Percentiles rank a stretch among this genome's conserved stretches.
These are phyloP conservation scores for Drosophila murphyi DNA, from an alignment of 1,140 invertebrate genomes.

Conservation along the genomic window DNA sequence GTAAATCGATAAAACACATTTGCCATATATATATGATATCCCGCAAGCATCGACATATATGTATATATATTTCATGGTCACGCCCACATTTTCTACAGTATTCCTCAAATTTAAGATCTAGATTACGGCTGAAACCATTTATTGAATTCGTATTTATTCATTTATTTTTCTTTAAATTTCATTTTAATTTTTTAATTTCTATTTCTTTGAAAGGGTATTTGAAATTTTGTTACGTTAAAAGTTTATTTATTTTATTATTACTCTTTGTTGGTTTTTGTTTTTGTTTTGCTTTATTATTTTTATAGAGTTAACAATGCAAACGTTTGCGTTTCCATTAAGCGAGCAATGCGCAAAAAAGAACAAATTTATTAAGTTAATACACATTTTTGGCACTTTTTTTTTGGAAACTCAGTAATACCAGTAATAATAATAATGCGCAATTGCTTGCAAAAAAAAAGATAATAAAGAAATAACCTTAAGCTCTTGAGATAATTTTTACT, in stretches of 20 bases:
- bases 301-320: conserved; percentile 53
- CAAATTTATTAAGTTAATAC: conserved; percentile 43
- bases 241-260: conserved; percentile 15
- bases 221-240: not conserved
- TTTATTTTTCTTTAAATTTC: no score
- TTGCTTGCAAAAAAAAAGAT: conserved; percentile 37
- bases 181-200: no score
- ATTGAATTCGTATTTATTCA: no score
- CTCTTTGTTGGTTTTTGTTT: conserved; percentile 27
- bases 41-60: no score
- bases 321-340: conserved; percentile 61
- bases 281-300: conserved; percentile 31
- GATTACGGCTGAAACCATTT: no score
- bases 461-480: conserved; percentile 9
- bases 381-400: conserved; percentile 54
- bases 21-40: no score
- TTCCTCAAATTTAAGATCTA: no score
- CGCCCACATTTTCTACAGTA: no score
- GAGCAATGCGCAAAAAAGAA: conserved; percentile 15
- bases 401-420: not conserved
- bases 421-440: conserved; percentile 22
- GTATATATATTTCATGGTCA: no score
- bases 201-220: no score
- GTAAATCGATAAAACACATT: no score
- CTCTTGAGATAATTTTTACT: no score